Evolutionary conservation across 2,113 vertebrate species (phyloP), one percentile per base, ranked within the genome.

Genomic region (Dicentrarchus labrax): DNA sequence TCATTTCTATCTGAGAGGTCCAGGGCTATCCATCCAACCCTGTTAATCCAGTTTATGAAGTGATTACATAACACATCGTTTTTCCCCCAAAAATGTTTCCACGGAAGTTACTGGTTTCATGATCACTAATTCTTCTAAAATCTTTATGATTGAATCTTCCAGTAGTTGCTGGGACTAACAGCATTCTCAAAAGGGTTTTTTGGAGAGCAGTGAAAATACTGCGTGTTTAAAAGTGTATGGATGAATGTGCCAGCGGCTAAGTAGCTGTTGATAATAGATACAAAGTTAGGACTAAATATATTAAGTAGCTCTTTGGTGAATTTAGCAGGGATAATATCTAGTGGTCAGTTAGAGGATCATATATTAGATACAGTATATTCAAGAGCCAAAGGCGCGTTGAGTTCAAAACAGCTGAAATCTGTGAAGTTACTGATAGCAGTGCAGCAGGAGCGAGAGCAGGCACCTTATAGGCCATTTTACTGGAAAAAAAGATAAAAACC

Each of bases 401-500:
- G 83, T 88, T 90, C 79, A 86, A 85, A 85, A 75, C 60, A 84
- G 77, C 84, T 87, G 80, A 76, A 48, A 38, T 56, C 62, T 91
- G 59, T 77, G 78, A 89, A 93, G 74, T 72, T 65, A 72, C 86
- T 89, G 89, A 90, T 90, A 86, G 65, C 24, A 43, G 48, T 50
- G 72, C 79, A 85, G 80, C 64, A 19, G 57, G 36, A 72, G 22
- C 62, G 39, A 84, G 74, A 69, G 60, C 84, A 24, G 56, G 70
- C 54, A 47, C 24, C 70, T 15, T 51, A 65, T 41, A 64, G 65
- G 54, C 69, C 48, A 59, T 83, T 77, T 51, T 47, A 30, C 30
- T n/a, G 0, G 7, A 12, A 1, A 22, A 36, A 19, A 19, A 0
- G 21, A 76, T 45, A 60, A 64, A 59, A 68, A 82, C 15, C 8